These are phyloP conservation scores for Hydropotes inermis DNA, from an alignment of 2,113 vertebrate species.

Conservation along the genomic window DNA sequence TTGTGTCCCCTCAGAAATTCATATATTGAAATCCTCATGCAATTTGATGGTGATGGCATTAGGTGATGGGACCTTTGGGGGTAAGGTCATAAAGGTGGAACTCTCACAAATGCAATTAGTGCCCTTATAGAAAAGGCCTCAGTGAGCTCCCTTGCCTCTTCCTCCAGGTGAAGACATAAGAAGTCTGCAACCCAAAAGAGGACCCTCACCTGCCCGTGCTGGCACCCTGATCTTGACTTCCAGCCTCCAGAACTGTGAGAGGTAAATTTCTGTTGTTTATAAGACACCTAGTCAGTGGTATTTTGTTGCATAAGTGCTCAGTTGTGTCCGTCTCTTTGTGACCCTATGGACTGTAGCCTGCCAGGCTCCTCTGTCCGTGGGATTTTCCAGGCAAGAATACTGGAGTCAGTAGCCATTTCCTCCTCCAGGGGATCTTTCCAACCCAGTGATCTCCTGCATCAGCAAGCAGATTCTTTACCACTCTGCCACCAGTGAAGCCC, in stretches of 20 bases:
- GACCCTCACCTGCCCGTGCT: rapidly evolving
- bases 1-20: background rate
- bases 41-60: no score
- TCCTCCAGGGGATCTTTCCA: background rate
- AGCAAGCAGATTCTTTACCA: background rate
- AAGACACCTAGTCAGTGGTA: background rate
- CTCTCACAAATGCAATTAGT: background rate
- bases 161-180: background rate
- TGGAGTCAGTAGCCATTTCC: background rate
- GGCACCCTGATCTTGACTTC: background rate
- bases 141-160: background rate
- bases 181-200: background rate
- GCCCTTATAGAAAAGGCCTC: background rate
- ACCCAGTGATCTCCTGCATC: background rate
- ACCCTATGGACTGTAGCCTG: background rate
- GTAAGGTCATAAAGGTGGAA: background rate
- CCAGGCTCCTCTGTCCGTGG: background rate
- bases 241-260: background rate
- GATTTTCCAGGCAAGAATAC: background rate
- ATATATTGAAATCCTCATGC: background rate
- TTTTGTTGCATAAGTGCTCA: background rate
- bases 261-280: background rate
- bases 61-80: background rate
- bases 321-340: background rate
- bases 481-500: background rate